Evolutionary conservation across 2,797 vertebrate genomes (phyloP).

Genomic region (Manis pentadactyla): DNA sequence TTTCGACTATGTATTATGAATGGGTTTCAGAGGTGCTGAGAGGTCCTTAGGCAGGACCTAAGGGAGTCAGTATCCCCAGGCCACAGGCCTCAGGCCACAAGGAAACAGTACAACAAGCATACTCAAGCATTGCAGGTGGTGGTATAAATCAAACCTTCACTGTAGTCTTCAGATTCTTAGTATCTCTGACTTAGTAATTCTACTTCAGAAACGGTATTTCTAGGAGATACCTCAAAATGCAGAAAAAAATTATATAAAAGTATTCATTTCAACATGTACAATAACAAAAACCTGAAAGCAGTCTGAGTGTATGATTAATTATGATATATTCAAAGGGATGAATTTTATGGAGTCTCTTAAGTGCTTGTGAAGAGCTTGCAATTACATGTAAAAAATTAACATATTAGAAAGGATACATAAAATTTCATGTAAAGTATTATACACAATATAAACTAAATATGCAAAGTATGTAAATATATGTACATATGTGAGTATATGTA

Average conservation of each 20-base stretch:
- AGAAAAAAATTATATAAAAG: neutral
- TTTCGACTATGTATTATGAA: neutral
- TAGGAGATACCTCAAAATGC: neutral
- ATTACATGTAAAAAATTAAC: neutral
- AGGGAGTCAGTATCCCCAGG: no score
- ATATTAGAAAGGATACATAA: neutral
- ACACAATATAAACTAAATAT: neutral
- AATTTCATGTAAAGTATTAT: neutral
- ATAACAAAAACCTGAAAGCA: neutral
- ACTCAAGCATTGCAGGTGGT: neutral
- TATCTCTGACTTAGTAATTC: neutral
- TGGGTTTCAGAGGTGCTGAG: neutral
- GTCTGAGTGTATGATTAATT: neutral
- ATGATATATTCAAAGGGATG: neutral
- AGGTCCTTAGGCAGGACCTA: neutral
- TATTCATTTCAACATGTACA: neutral
- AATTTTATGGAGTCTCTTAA: neutral
- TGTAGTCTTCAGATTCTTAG: neutral
- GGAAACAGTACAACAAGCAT: neutral
- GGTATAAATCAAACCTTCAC: neutral
- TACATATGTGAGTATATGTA: no score
- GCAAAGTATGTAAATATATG: neutral
- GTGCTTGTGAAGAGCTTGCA: neutral
- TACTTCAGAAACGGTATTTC: neutral
- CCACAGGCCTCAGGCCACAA: no score